Conservation (phyloP, 2,797 vertebrate species). For the Lacerta agilis region DNA sequence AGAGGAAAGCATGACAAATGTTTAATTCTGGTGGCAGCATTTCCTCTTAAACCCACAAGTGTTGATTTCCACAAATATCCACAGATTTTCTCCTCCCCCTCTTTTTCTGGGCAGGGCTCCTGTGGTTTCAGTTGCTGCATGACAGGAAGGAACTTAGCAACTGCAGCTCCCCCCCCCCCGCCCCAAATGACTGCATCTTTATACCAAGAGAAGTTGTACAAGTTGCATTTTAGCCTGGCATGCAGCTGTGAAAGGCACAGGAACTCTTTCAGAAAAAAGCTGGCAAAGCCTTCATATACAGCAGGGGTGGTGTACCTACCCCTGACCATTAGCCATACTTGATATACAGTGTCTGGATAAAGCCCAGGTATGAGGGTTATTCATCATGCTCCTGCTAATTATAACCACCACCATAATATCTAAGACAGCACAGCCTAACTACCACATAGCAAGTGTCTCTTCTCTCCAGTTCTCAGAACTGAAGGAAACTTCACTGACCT, state of each 20-base stretch:
- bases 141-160: neutral
- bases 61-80: neutral
- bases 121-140: neutral
- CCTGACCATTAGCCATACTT: too few relatives aligned
- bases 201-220: neutral
- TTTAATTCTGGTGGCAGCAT: constrained; percentile 9
- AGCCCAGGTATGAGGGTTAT: neutral
- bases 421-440: neutral
- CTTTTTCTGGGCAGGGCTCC: neutral
- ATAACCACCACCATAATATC: neutral
- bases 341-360: neutral
- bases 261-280: neutral
- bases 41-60: neutral
- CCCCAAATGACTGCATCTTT: neutral
- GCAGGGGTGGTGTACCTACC: too few relatives aligned
- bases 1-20: constrained; percentile 7
- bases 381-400: neutral
- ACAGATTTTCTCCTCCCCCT: neutral
- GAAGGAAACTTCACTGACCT: constrained; percentile 2
- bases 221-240: neutral
- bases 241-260: constrained; percentile 3
- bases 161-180: neutral
- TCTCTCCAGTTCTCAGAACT: rapidly evolving
- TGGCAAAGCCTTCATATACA: neutral
- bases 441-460: neutral